phyloP scores from a whole-genome alignment of 2,888 invertebrate species.

The Maniola hyperantus region DNA sequence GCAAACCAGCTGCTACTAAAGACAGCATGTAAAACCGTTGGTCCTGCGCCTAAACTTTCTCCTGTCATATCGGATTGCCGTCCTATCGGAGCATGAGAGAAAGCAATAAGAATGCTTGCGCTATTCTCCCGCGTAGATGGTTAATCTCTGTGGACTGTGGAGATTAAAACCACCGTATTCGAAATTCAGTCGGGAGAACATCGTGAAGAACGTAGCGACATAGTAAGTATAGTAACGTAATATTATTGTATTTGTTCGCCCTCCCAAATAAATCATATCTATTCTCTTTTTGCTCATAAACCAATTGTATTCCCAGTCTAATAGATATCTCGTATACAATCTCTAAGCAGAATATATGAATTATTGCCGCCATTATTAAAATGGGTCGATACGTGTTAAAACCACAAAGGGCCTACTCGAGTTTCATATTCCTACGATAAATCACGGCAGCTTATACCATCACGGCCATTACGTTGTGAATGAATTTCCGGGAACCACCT shows the following conservation, averaged over 20 bases:
- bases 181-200: no score
- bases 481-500: slow-evolving; percentile 42
- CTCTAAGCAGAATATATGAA: slow-evolving; percentile 32
- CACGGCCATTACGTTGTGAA: slow-evolving; percentile 47
- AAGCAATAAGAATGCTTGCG: no score
- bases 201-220: no score
- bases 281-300: slow-evolving; percentile 7
- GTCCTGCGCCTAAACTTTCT: no score
- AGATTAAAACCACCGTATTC: no score
- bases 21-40: no score
- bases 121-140: no score
- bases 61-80: no score
- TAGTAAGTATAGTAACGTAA: no score
- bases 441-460: slow-evolving; percentile 46
- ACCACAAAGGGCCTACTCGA: slow-evolving; percentile 41
- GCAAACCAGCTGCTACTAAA: no score
- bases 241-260: slow-evolving; percentile 21
- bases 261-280: not conserved
- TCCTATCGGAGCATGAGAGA: no score
- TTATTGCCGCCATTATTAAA: slow-evolving; percentile 41
- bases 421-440: slow-evolving; percentile 48
- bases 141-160: no score
- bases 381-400: slow-evolving; percentile 42
- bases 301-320: slow-evolving; percentile 14
- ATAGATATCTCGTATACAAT: slow-evolving; percentile 24